Conservation (phyloP, 2,888 invertebrate species). For the Abscondita cerata region DNA sequence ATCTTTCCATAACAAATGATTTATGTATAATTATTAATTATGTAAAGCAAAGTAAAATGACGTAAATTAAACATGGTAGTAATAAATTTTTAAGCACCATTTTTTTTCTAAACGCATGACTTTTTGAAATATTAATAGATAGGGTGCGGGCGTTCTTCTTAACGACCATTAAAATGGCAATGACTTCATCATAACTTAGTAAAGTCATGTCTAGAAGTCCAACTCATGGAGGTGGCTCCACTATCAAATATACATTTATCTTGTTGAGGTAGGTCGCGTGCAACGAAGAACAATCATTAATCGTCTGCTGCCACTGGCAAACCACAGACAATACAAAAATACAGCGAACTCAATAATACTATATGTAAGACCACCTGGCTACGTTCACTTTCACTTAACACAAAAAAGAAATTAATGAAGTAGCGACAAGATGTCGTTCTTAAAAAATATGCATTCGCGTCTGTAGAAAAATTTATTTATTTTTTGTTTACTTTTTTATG, state of each 20-base stretch:
- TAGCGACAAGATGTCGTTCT: constrained; percentile 11
- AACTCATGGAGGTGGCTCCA: constrained; percentile 44
- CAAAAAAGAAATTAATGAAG: constrained; percentile 7
- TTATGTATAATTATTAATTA: no score
- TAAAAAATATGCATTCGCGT: background rate
- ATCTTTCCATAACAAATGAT: no score
- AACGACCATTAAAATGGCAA: no score
- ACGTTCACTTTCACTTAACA: constrained; percentile 14
- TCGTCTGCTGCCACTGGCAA: constrained; percentile 37
- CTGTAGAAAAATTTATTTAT: background rate
- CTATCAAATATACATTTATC: constrained; percentile 50
- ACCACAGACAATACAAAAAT: constrained; percentile 34
- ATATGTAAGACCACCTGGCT: constrained; percentile 10
- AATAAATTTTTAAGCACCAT: no score
- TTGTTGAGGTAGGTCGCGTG: constrained; percentile 51
- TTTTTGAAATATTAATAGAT: no score
- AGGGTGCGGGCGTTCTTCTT: no score
- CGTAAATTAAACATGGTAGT: no score
- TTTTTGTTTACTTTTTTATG: constrained; percentile 1
- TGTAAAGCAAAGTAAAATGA: no score
- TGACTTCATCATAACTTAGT: no score
- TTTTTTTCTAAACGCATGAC: no score
- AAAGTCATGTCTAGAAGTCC: constrained; percentile 39
- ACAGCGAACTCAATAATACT: constrained; percentile 13
- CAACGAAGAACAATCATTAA: constrained; percentile 42